Conservation (phyloP, 2,113 vertebrate genomes). For the Xyliphius kryptos region DNA sequence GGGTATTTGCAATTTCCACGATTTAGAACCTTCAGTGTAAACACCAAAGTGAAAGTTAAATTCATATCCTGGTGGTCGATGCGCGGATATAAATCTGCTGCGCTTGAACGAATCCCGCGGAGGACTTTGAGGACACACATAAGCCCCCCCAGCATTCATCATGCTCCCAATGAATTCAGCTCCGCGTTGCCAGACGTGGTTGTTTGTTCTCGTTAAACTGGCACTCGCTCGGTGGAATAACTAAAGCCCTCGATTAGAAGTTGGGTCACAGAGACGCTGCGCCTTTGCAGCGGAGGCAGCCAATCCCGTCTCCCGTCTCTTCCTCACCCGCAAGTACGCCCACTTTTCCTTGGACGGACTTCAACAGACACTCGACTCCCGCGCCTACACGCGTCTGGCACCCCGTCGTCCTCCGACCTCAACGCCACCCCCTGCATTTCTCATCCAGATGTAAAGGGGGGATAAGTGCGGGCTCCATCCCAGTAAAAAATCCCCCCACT, state of each 20-base stretch:
- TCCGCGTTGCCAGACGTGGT: conserved; percentile 1
- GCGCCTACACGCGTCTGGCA: conserved; percentile 43
- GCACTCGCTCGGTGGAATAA: conserved; percentile 38
- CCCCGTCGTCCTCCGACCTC: conserved; percentile 45
- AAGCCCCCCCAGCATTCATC: conserved; percentile 16
- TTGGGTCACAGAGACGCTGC: conserved; percentile 45
- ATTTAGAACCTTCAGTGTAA: too few species aligned
- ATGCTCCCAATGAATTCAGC: conserved; percentile 16
- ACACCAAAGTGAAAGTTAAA: too few species aligned
- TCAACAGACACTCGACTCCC: too few species aligned
- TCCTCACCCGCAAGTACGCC: not conserved
- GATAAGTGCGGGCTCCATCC: conserved; percentile 44
- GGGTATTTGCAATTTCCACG: too few species aligned
- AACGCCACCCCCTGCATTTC: conserved; percentile 43
- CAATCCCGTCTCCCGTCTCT: not conserved
- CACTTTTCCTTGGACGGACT: not conserved
- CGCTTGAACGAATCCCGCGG: conserved; percentile 18
- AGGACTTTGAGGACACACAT: conserved; percentile 23
- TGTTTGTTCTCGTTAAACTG: conserved; percentile 49
- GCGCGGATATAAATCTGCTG: not conserved
- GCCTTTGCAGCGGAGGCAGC: conserved; percentile 42
- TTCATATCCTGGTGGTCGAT: not conserved
- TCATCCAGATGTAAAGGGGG: conserved; percentile 38
- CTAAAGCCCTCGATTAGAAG: conserved; percentile 49
- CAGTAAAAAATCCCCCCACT: conserved; percentile 32